Evolutionary conservation across 2,888 invertebrate species (phyloP).

Genomic region (Podotricha telesiphe): DNA sequence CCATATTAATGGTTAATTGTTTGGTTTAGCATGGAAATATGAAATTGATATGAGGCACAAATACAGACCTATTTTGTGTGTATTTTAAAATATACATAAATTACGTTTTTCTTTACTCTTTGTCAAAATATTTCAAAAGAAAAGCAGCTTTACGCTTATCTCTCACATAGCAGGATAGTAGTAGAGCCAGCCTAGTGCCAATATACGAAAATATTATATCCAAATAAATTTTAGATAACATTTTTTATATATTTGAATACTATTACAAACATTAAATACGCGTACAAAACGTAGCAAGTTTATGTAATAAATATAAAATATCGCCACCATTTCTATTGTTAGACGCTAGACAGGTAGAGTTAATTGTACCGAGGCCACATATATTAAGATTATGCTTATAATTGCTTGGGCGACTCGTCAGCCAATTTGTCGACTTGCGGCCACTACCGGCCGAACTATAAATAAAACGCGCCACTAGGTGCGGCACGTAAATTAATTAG

Average conservation of each 20-base stretch:
- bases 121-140: too few relatives aligned
- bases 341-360: conserved; percentile 42
- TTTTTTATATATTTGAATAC: not conserved
- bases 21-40: too few relatives aligned
- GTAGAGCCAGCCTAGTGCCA: too few relatives aligned
- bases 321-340: conserved; percentile 30
- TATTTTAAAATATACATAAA: too few relatives aligned
- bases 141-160: too few relatives aligned
- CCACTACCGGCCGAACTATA: conserved; percentile 49
- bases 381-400: conserved; percentile 48
- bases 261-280: too few relatives aligned
- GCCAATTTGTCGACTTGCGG: conserved; percentile 42
- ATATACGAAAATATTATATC: too few relatives aligned
- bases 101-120: too few relatives aligned
- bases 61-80: too few relatives aligned
- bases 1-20: too few relatives aligned
- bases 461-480: conserved; percentile 47
- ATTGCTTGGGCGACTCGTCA: conserved; percentile 44
- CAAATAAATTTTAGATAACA: not conserved
- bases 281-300: not conserved
- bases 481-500: conserved; percentile 51
- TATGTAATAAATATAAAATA: conserved; percentile 25
- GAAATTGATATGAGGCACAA: too few relatives aligned
- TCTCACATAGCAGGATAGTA: too few relatives aligned
- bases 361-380: conserved; percentile 48